Evolutionary conservation across 92 coral and sea anemone genomes (phyloP), one percentile per base, ranked within the genome.

Genomic region (Nematostella vectensis): DNA sequence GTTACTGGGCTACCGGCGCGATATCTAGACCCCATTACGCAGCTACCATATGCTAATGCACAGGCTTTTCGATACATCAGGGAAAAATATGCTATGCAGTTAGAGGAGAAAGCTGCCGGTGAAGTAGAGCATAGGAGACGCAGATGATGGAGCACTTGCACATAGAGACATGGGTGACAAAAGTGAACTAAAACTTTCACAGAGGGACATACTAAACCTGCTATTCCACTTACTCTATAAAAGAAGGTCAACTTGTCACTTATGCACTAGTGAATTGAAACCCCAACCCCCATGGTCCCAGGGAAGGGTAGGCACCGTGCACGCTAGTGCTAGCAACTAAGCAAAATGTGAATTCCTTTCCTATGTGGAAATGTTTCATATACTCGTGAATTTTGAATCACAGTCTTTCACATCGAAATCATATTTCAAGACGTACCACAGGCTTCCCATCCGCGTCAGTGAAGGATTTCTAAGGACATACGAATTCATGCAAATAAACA

Each of bases 1-100:
- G 96, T 89, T 11, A 89, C 96, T 3, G 96, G 96, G 23, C 67
- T 70, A 19, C 76, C 81, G 29, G 96, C 96, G 2, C 65, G 70
- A 26, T 89, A 89, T 31, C 84, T 70, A 0, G 96, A 89, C 51
- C 96, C 96, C 2, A 37, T 89, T 19, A 89, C 96, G 24, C 88
- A 88, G 36, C 50, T 89, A 42, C 94, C 96, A 13, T 89, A 76
- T 64, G 74, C 87, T 15, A 89, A 75, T 47, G 83, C 87, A 0
- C 94, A 84, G 42, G 96, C 96, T 0, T 85, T 89, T 42, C 55
- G 96, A 40, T 89, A 80, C 58, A 89, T 89, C 45, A 87, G 96
- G 13, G 96, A 89, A 52, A 61, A 81, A 27, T 89, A 80, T 54
- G 94, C 85, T 10, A 69, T 77, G 62, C 98, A 85, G 56, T 67